Percentiles rank a stretch among this genome's conserved stretches.
Evolutionary conservation across 2,888 invertebrate genomes (phyloP).

Genomic region (Seira sanloemensis): DNA sequence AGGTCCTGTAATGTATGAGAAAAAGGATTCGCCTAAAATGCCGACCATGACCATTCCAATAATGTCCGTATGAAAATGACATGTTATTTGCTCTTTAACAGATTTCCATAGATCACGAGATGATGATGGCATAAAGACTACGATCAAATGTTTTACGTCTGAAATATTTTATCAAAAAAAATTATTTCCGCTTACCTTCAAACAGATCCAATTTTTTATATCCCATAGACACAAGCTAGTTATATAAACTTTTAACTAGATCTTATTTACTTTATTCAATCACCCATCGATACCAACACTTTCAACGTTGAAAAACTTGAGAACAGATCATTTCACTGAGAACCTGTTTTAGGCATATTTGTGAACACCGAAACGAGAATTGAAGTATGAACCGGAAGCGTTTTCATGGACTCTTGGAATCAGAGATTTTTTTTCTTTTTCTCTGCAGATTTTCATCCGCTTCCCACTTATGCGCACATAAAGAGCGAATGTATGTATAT

Average conservation of each 20-base stretch:
- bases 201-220: not conserved
- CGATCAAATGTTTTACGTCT: not conserved
- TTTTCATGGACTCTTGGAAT: not conserved
- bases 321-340: not conserved
- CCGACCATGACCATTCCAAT: constrained; percentile 4
- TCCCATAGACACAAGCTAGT: not conserved
- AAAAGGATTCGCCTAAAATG: not conserved
- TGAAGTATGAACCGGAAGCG: constrained; percentile 4
- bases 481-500: too few species aligned
- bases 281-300: constrained; percentile 1
- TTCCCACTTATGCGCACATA: not conserved
- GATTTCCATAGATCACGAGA: not conserved
- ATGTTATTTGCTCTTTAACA: not conserved
- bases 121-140: not conserved
- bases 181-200: not conserved
- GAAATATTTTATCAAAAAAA: not conserved
- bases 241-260: constrained; percentile 4
- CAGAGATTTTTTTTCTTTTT: too few species aligned
- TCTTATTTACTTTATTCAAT: constrained; percentile 4
- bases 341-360: not conserved
- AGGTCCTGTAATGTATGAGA: not conserved
- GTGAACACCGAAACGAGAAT: not conserved
- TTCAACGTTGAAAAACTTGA: not conserved
- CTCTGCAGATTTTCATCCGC: not conserved
- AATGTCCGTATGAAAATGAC: not conserved